Percentiles rank a stretch among this genome's conserved stretches.
phyloP scores from a whole-genome alignment of 2,797 vertebrate species.

The Phataginus tetradactyla region DNA sequence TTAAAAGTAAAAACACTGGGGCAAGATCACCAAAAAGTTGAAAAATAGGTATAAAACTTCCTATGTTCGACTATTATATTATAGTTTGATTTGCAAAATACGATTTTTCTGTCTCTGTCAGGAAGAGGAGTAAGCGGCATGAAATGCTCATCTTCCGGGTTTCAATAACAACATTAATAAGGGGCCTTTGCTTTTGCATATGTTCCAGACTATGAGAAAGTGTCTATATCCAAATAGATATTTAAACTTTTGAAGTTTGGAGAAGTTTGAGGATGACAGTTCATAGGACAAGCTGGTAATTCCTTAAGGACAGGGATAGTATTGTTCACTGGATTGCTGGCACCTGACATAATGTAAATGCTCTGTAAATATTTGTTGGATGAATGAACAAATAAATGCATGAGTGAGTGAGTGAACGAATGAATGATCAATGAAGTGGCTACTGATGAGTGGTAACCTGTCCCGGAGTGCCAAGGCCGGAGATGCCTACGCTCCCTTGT shows the following conservation, averaged over 20 bases:
- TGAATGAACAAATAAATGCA: not conserved
- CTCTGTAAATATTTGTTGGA: not conserved
- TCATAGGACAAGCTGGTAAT: not conserved
- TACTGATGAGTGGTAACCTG: not conserved
- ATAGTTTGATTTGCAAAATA: not conserved
- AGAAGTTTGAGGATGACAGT: not conserved
- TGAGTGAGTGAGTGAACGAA: not conserved
- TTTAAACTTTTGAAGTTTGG: not conserved
- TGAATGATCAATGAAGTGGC: not conserved
- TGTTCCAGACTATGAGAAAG: constrained; percentile 1
- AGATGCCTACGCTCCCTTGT: not conserved
- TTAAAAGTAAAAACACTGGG: not conserved
- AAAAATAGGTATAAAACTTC: not conserved
- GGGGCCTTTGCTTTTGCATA: not conserved
- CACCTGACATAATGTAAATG: not conserved
- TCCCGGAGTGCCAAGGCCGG: not conserved
- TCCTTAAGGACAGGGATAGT: not conserved
- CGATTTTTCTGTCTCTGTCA: not conserved
- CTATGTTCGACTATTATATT: not conserved
- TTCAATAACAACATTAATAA: not conserved
- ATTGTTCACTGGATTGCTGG: not conserved
- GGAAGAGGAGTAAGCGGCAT: not conserved
- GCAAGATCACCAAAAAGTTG: not conserved
- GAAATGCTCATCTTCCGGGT: not conserved
- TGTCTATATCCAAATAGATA: not conserved